Evolutionary conservation across 2,797 vertebrate genomes (phyloP).

Genomic region (Gymnoscopelus microlampas): DNA sequence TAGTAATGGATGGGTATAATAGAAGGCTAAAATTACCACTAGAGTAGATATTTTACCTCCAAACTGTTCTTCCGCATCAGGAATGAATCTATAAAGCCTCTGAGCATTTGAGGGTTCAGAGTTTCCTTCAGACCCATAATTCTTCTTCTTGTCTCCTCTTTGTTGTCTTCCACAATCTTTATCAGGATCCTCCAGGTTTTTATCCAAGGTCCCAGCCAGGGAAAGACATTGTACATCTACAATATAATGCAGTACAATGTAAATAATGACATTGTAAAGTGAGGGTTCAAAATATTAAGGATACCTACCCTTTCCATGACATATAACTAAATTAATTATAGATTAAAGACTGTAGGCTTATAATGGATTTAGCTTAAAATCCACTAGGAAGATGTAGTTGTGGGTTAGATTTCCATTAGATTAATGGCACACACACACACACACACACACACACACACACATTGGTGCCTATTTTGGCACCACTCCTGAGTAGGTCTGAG

Average conservation of each 20-base stretch:
- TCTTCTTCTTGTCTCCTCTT: not conserved
- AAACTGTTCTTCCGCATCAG: not conserved
- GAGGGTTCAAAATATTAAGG: not conserved
- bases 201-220: not conserved
- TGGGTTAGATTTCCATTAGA: too few relatives aligned
- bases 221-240: not conserved
- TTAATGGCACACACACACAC: too few relatives aligned
- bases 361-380: too few relatives aligned
- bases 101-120: slow-evolving; percentile 10
- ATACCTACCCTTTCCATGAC: not conserved
- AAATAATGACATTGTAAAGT: not conserved
- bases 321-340: too few relatives aligned
- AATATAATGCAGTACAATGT: not conserved
- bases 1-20: not conserved
- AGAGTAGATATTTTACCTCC: not conserved
- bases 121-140: not conserved
- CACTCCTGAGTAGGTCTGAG: too few relatives aligned
- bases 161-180: not conserved
- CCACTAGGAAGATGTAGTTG: too few relatives aligned
- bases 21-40: not conserved
- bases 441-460: too few relatives aligned
- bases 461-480: too few relatives aligned
- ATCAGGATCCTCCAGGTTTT: not conserved
- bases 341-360: too few relatives aligned
- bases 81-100: slow-evolving; percentile 12